Conservation (phyloP, 2,888 invertebrate species). For the Melipona bicolor region DNA sequence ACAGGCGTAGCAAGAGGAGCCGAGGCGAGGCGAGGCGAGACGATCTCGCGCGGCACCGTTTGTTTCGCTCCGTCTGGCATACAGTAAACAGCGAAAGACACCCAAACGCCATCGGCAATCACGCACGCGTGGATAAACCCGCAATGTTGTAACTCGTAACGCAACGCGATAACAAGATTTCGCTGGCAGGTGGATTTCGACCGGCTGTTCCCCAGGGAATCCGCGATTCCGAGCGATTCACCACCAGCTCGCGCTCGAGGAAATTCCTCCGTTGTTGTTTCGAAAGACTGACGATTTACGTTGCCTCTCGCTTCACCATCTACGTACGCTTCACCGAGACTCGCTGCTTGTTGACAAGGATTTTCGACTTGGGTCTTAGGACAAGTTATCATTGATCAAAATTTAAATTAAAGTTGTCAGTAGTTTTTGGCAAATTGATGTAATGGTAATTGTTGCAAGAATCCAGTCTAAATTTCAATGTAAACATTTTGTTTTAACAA, state of each 20-base stretch:
- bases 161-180: constrained; percentile 51
- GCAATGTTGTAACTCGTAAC: constrained; percentile 33
- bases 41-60: neutral
- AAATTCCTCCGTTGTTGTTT: constrained; percentile 27
- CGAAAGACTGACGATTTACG: neutral
- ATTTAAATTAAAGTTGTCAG: too few relatives aligned
- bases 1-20: constrained; percentile 38
- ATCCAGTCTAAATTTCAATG: too few relatives aligned
- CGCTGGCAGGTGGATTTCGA: constrained; percentile 34
- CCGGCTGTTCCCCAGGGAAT: neutral
- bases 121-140: constrained; percentile 45
- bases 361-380: neutral
- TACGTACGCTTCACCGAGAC: neutral
- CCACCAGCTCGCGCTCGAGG: neutral
- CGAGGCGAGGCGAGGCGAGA: neutral
- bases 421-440: too few relatives aligned
- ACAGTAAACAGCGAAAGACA: constrained; percentile 47
- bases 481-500: too few relatives aligned
- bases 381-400: too few relatives aligned
- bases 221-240: constrained; percentile 24
- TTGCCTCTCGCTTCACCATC: neutral
- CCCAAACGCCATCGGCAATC: constrained; percentile 50
- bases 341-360: neutral
- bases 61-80: neutral
- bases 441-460: too few relatives aligned